These are phyloP conservation scores for Corythornis leucogaster DNA, from an alignment of 2,797 vertebrate species.

Conservation along the genomic window DNA sequence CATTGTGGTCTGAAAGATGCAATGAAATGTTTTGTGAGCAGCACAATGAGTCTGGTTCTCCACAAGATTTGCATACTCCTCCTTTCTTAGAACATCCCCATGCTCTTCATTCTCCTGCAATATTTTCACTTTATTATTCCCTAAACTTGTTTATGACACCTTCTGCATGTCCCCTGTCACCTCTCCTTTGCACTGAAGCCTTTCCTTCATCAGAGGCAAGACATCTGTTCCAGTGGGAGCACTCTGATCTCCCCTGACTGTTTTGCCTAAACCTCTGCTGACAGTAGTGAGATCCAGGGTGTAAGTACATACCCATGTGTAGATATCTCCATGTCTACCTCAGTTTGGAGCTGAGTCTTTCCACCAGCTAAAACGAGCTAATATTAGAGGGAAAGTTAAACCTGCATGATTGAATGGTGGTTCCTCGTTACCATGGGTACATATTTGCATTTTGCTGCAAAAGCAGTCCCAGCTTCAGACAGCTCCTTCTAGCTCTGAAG, in stretches of 20 bases:
- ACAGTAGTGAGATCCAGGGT: rapidly evolving
- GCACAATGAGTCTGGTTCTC: not conserved
- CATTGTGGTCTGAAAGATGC: not conserved
- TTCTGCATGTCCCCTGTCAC: not conserved
- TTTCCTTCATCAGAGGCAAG: not conserved
- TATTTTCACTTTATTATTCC: not conserved
- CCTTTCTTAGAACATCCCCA: not conserved
- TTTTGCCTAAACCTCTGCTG: not conserved
- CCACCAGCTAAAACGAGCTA: not conserved
- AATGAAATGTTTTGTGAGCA: not conserved
- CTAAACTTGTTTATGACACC: not conserved
- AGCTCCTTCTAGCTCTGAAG: not conserved
- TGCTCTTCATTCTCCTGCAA: not conserved
- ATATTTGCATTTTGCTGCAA: not conserved
- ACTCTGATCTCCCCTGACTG: not conserved
- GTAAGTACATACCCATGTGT: no score
- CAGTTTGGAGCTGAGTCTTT: not conserved
- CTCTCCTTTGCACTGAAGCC: not conserved
- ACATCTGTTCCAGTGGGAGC: not conserved
- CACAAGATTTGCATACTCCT: not conserved
- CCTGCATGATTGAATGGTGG: not conserved
- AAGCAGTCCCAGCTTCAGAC: not conserved
- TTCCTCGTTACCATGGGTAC: not conserved
- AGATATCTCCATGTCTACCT: not conserved
- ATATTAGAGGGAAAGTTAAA: not conserved